Evolutionary conservation across 2,888 invertebrate genomes (phyloP), one percentile per base, ranked within the genome.

Genomic region (Coenonympha glycerion): DNA sequence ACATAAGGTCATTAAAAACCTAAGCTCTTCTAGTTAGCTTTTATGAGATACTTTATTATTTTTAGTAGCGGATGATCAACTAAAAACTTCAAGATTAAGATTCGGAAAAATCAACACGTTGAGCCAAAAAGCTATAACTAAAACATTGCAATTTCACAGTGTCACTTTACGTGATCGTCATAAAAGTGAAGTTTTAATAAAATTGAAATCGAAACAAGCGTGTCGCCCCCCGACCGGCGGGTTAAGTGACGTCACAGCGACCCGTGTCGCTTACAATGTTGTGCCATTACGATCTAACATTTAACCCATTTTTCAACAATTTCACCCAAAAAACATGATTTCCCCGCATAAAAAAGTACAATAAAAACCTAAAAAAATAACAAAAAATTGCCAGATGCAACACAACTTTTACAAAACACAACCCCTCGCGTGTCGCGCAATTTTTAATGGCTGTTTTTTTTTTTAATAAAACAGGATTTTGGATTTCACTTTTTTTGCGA

Each of bases 261-360:
- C 57, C 49, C 69, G 73, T 63, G 62, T 65, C 61, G 52, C 53
- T 63, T 57, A 53, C 69, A 60, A 67, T 78, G 76, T 79, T 79
- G 74, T 76, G 72, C 74, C 63, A 68, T 73, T 71, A 71, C 75
- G 78, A 71, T 80, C 69, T 66, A 72, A 74, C 76, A 72, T 80
- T 81, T 81, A 85, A 85, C 82, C 84, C 85, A 84, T 86, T 87
- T 85, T 82, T 82, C 77, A 78, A 83, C 77, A 76, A 83, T 81
- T 82, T 76, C 68, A 71, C 73, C 67, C 68, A 71, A 55, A 55
- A 51, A 55, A 30, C 11, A n/a, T 37, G 28, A 36, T 79, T 79
- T 71, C 70, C 77, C 78, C 69, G n/a, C n/a, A n/a, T n/a, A n/a
- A n/a, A n/a, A n/a, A n/a, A n/a, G n/a, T n/a, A n/a, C n/a, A n/a